Evolutionary conservation across 2,113 vertebrate genomes (phyloP).

Genomic region (Microcebus ravelobensis): DNA sequence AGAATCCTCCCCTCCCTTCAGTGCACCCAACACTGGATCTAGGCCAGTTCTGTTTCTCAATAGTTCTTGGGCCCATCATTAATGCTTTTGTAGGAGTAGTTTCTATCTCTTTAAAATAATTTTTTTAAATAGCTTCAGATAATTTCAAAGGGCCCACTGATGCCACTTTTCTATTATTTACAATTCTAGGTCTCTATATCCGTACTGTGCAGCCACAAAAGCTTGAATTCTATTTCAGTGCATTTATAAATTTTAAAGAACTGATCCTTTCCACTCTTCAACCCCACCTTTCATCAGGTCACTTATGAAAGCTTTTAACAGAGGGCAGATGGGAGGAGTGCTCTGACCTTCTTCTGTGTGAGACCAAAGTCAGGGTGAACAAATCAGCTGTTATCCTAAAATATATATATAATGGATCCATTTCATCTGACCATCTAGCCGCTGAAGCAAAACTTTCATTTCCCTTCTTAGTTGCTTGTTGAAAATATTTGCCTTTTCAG

Average conservation of each 20-base stretch:
- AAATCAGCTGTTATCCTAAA: background rate
- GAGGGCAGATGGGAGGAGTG: background rate
- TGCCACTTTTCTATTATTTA: background rate
- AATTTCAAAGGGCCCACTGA: background rate
- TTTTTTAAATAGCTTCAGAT: background rate
- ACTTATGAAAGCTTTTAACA: conserved; percentile 59
- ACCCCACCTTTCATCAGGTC: background rate
- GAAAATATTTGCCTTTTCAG: background rate
- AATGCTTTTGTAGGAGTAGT: background rate
- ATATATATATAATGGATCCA: background rate
- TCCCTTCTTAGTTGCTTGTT: background rate
- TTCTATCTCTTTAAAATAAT: background rate
- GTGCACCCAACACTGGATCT: accelerated
- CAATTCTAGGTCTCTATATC: background rate
- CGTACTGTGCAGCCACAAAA: background rate
- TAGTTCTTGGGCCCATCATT: background rate
- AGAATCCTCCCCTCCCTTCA: accelerated
- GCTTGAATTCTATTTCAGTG: background rate
- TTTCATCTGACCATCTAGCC: background rate
- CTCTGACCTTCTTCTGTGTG: background rate
- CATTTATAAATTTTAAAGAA: background rate
- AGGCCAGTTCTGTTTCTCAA: background rate
- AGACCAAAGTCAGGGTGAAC: background rate
- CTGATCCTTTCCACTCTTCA: background rate
- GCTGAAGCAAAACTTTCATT: background rate